Percentiles rank a stretch among this genome's conserved stretches.
These are phyloP conservation scores for Pavo muticus DNA, from an alignment of 2,113 vertebrate species.

Conservation along the genomic window DNA sequence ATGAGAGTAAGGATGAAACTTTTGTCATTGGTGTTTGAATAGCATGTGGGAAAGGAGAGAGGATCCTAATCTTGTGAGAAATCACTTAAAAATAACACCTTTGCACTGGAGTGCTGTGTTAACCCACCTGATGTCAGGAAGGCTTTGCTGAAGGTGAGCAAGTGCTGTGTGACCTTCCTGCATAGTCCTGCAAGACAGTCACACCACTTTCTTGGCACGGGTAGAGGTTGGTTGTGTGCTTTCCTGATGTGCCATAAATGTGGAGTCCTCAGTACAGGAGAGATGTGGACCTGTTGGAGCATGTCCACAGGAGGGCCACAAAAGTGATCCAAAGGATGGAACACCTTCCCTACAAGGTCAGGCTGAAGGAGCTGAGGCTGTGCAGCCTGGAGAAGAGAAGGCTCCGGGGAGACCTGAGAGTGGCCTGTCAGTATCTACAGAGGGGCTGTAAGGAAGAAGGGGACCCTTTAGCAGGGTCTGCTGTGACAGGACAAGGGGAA, in stretches of 20 bases:
- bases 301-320: too few species aligned
- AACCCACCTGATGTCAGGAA: background rate
- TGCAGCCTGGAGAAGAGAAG: too few species aligned
- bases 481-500: too few species aligned
- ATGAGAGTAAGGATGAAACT: background rate
- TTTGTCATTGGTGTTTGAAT: background rate
- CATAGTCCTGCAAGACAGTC: background rate
- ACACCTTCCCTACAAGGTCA: too few species aligned
- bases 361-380: too few species aligned
- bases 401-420: too few species aligned
- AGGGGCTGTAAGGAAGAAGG: too few species aligned
- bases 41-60: background rate
- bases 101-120: background rate
- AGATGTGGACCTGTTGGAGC: too few species aligned
- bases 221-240: accelerated
- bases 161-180: conserved; percentile 7
- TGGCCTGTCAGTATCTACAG: too few species aligned
- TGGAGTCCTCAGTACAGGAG: background rate
- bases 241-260: accelerated
- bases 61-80: background rate
- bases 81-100: background rate
- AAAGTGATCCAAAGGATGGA: too few species aligned
- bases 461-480: too few species aligned
- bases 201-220: accelerated
- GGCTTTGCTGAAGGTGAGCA: background rate